Percentiles rank a stretch among this genome's conserved stretches.
Conservation (phyloP, 2,888 invertebrate genomes). For the Drosophila formosana region DNA sequence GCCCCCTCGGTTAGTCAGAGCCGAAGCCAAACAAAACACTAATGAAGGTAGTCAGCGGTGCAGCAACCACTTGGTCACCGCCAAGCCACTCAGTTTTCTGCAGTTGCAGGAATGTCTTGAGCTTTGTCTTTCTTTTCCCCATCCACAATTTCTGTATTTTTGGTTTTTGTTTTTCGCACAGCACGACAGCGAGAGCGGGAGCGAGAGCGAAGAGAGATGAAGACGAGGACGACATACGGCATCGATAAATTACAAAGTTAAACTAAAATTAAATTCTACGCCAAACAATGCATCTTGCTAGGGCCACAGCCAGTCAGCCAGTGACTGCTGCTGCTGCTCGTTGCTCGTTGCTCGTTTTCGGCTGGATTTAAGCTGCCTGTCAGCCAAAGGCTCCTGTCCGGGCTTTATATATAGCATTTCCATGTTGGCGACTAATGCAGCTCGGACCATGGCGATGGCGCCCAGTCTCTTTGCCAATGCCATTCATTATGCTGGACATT, state of each 20-base stretch:
- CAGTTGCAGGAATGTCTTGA: constrained; percentile 44
- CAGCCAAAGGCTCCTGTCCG: constrained; percentile 66
- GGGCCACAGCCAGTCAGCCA: constrained; percentile 16
- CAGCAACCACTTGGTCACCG: constrained; percentile 47
- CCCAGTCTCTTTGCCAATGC: constrained; percentile 78
- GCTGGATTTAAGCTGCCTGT: constrained; percentile 81
- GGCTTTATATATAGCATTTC: constrained; percentile 70
- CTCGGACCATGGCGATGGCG: constrained; percentile 64
- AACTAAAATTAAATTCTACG: constrained; percentile 81
- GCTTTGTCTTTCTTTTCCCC: constrained; percentile 47
- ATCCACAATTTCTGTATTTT: constrained; percentile 13
- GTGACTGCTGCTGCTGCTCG: constrained; percentile 28
- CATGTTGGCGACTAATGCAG: constrained; percentile 81
- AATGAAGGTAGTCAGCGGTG: constrained; percentile 75
- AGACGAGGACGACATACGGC: constrained; percentile 75
- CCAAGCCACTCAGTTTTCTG: constrained; percentile 36
- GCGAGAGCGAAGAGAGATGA: neutral
- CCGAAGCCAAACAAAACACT: constrained; percentile 78
- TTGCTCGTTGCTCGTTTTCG: constrained; percentile 59
- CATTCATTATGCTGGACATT: constrained; percentile 76
- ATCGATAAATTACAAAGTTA: constrained; percentile 81
- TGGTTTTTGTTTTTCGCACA: neutral
- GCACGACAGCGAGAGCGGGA: neutral
- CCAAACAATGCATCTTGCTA: constrained; percentile 79
- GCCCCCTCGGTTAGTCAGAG: constrained; percentile 65